Base-by-base conservation (phyloP, 2,888 invertebrate species). In the Zonitis immaculata region DNA sequence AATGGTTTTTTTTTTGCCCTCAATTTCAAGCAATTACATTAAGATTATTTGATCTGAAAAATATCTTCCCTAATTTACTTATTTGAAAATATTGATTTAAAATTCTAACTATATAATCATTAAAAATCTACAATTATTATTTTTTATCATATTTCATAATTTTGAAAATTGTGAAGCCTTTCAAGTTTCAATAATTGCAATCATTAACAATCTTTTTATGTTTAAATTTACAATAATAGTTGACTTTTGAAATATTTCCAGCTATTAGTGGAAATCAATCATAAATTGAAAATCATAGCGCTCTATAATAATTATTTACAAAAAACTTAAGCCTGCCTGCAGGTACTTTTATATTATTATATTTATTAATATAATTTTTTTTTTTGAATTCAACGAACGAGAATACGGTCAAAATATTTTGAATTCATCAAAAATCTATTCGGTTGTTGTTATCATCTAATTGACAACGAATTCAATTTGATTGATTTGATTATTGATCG, bases 251-350 rank as follows among this genome's bases (percentile, higher is more conserved):
- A n/a, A n/a, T n/a, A n/a, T n/a, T n/a, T n/a, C n/a, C n/a, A n/a
- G n/a, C n/a, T n/a, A n/a, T n/a, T n/a, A n/a, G n/a, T n/a, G n/a
- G n/a, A n/a, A n/a, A n/a, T n/a, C n/a, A n/a, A n/a, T n/a, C n/a
- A n/a, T n/a, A n/a, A n/a, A n/a, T n/a, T n/a, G n/a, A n/a, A n/a
- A n/a, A n/a, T n/a, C n/a, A 71, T 70, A 68, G 68, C 68, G n/a
- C 28, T 12, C 32, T 32, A n/a, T n/a, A n/a, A n/a, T n/a, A n/a
- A 32, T 9, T 73, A 72, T 74, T 55, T 73, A 74, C 73, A 70
- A 66, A 69, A 70, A 57, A 62, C 59, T 59, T 59, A 66, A 67
- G 60, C 69, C 68, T 69, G 68, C 68, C 71, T 61, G 70, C 70
- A 72, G 71, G 72, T 72, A 72, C 71, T 65, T 63, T 54, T 44